Evolutionary conservation across 2,113 vertebrate species (phyloP).

Genomic region (Benitochromis conjunctus): DNA sequence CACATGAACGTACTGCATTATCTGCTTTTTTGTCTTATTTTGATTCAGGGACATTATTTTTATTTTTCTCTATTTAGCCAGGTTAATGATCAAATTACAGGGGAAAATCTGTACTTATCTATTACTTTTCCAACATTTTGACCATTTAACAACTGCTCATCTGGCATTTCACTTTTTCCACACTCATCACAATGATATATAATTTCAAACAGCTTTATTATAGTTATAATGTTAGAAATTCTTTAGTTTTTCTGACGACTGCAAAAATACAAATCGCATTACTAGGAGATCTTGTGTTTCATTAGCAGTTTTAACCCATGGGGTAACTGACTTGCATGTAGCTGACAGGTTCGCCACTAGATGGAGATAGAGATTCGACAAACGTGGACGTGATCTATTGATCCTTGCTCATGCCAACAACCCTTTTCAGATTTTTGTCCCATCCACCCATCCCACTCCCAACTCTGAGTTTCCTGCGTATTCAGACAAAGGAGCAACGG

Average conservation of each 20-base stretch:
- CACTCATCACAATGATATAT: neutral
- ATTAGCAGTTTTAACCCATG: neutral
- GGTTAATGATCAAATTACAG: neutral
- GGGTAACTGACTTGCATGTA: neutral
- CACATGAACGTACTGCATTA: neutral
- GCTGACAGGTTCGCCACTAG: constrained; percentile 28
- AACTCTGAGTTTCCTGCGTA: constrained; percentile 44
- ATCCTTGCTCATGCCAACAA: constrained; percentile 40
- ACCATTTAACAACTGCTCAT: neutral
- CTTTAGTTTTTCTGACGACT: neutral
- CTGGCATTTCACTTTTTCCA: neutral
- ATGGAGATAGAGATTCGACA: constrained; percentile 37
- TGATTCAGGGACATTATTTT: neutral
- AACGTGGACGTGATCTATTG: constrained; percentile 28
- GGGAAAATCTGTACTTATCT: neutral
- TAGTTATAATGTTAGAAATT: neutral
- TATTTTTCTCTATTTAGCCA: neutral
- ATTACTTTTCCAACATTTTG: neutral
- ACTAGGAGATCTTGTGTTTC: neutral
- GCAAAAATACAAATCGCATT: neutral
- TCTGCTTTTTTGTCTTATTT: neutral
- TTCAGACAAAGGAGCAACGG: constrained; percentile 51
- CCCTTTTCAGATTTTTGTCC: constrained; percentile 42
- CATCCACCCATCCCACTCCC: constrained; percentile 56
- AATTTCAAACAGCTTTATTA: neutral